A percentile compares a stretch with the other conserved stretches of the same genome.
These are phyloP conservation scores for Neodiprion pinetum DNA, from an alignment of 1,140 invertebrate genomes.

Conservation along the genomic window DNA sequence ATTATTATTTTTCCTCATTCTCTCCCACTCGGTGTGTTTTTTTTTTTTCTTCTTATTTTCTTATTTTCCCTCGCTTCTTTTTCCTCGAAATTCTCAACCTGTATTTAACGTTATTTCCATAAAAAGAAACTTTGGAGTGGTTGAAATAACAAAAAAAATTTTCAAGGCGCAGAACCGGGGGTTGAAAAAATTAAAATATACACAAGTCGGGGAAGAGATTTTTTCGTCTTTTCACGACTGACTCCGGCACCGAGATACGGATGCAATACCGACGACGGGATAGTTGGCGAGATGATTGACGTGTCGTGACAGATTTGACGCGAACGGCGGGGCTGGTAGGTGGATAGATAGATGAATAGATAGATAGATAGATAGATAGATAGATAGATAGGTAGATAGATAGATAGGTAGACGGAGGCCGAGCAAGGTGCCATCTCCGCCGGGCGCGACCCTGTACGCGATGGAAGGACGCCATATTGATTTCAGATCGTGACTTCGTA, in stretches of 20 bases:
- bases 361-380: background rate
- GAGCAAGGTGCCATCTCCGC: background rate
- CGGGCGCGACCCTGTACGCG: background rate
- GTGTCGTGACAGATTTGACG: background rate
- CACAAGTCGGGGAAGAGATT: background rate
- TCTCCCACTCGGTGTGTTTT: constrained; percentile 7
- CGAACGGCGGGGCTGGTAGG: background rate
- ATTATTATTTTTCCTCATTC: background rate
- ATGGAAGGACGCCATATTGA: background rate
- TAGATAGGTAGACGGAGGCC: background rate
- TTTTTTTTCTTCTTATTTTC: constrained; percentile 12
- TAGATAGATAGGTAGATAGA: background rate
- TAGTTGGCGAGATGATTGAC: background rate
- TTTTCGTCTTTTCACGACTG: no score
- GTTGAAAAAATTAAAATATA: no score
- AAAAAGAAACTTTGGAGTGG: no score
- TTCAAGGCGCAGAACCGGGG: constrained; percentile 10
- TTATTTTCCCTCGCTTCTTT: constrained; percentile 9
- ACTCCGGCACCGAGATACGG: background rate
- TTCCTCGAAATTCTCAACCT: background rate
- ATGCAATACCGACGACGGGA: no score
- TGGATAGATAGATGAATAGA: background rate
- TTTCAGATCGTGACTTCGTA: constrained; percentile 1
- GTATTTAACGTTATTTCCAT: no score
- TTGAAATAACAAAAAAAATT: no score